These are phyloP conservation scores for Tonatia bakeri DNA, from an alignment of 2,113 vertebrate genomes.

Conservation along the genomic window DNA sequence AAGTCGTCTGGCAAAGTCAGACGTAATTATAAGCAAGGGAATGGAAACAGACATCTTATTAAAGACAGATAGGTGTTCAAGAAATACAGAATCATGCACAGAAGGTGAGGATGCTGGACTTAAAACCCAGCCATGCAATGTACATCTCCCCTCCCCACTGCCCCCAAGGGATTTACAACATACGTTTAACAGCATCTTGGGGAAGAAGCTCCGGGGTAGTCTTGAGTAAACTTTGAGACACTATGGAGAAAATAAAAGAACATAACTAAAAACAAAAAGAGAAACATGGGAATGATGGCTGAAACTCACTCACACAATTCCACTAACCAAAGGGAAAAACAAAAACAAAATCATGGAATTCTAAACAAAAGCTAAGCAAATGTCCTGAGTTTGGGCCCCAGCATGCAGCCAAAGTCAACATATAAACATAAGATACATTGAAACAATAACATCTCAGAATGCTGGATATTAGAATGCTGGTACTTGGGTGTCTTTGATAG, in stretches of 20 bases:
- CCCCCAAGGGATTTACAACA: neutral
- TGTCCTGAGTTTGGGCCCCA: neutral
- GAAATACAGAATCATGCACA: conserved; percentile 58
- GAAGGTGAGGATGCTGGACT: neutral
- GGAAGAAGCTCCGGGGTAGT: conserved; percentile 58
- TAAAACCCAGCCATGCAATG: conserved; percentile 3
- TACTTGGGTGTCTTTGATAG: no score
- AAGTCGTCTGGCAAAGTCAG: neutral
- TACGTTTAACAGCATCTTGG: conserved; percentile 67
- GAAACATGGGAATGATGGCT: conserved; percentile 33
- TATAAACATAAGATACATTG: neutral
- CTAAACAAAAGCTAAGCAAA: neutral
- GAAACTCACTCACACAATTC: neutral
- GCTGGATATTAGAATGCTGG: neutral
- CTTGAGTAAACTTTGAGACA: conserved; percentile 68
- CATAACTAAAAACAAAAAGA: conserved; percentile 63
- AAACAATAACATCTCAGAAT: neutral
- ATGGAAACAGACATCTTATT: neutral
- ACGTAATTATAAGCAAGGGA: neutral
- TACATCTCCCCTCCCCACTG: neutral
- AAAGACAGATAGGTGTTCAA: neutral
- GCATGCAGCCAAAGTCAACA: neutral
- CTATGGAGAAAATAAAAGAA: conserved; percentile 71
- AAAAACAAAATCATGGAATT: neutral
- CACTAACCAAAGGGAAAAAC: neutral